Evolutionary conservation across 2,113 vertebrate species (phyloP).

Genomic region (Bambusicola thoracicus): DNA sequence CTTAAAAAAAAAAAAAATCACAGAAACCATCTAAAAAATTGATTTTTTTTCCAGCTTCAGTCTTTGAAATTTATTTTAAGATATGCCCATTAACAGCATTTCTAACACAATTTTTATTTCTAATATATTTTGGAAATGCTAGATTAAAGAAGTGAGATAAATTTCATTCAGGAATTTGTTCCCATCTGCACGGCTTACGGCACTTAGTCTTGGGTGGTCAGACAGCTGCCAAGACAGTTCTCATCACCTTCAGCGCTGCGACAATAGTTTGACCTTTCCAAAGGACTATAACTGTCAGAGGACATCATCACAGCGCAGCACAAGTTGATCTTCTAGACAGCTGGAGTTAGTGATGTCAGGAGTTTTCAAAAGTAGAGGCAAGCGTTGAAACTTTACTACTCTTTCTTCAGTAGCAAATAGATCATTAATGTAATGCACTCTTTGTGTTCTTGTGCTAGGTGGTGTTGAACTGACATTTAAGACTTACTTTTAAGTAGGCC

Average conservation of each 20-base stretch:
- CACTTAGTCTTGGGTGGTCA: not conserved
- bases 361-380: not conserved
- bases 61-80: not conserved
- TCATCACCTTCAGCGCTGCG: not conserved
- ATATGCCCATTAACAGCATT: not conserved
- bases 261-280: not conserved
- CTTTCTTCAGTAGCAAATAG: not conserved
- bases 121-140: not conserved
- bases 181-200: not conserved
- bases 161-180: not conserved
- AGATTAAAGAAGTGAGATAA: not conserved
- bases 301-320: not conserved
- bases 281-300: not conserved
- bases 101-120: not conserved
- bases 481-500: not conserved
- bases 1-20: not conserved
- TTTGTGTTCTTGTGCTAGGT: not conserved
- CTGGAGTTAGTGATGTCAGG: not conserved
- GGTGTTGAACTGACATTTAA: not conserved
- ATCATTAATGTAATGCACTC: not conserved
- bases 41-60: not conserved
- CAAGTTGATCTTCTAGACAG: slow-evolving; percentile 5
- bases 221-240: slow-evolving; percentile 33
- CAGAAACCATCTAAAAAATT: not conserved
- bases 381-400: not conserved